Percentiles rank a stretch among this genome's conserved stretches.
Conservation (phyloP, 2,888 invertebrate species). For the Plebejus anna region DNA sequence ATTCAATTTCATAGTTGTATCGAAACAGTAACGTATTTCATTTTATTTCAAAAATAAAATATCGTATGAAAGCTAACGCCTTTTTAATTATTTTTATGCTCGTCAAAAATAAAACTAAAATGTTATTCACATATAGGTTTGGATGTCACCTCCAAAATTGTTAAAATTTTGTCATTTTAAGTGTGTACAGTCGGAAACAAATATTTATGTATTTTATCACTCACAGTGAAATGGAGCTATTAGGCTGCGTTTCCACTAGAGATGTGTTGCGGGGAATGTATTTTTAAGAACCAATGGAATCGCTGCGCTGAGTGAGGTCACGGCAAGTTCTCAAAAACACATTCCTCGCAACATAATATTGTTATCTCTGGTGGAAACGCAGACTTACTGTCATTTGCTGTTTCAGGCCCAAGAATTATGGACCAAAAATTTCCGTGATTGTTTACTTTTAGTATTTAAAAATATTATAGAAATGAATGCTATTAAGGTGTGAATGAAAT, state of each 20-base stretch:
- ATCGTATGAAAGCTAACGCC: constrained; percentile 10
- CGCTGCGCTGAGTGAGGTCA: too few relatives aligned
- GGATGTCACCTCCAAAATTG: not conserved
- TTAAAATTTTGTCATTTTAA: not conserved
- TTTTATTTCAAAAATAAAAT: constrained; percentile 18
- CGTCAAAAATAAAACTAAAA: constrained; percentile 8
- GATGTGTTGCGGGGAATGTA: too few relatives aligned
- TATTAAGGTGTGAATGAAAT: constrained; percentile 16
- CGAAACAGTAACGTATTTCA: not conserved
- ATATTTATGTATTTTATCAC: not conserved
- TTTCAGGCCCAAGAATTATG: constrained; percentile 21
- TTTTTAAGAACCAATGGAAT: too few relatives aligned
- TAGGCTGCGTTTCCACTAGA: too few relatives aligned
- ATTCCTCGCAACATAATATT: too few relatives aligned
- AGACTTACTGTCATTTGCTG: not conserved
- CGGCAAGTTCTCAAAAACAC: too few relatives aligned
- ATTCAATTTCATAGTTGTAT: not conserved
- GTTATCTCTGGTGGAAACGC: too few relatives aligned
- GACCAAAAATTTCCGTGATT: constrained; percentile 22
- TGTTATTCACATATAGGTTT: not conserved
- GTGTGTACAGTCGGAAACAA: not conserved
- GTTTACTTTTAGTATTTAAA: constrained; percentile 5
- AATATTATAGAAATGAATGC: constrained; percentile 10
- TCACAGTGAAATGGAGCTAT: not conserved
- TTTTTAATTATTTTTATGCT: constrained; percentile 10